A percentile compares a stretch with the other conserved stretches of the same genome.
Conservation (phyloP, 1,140 invertebrate genomes). For the Riptortus pedestris region DNA sequence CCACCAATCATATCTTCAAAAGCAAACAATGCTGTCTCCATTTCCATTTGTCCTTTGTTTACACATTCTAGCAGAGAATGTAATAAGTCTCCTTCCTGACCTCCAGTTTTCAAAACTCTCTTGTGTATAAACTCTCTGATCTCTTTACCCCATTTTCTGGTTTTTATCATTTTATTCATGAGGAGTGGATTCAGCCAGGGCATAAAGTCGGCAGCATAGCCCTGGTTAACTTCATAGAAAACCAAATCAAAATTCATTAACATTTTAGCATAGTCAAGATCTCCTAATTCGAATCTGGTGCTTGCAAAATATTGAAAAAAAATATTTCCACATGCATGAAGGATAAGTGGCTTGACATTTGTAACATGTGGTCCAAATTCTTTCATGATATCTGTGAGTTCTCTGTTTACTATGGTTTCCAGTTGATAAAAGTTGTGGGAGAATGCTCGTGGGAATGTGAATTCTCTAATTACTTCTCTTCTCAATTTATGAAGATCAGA, state of each 20-base stretch:
- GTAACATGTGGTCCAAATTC: constrained; percentile 33
- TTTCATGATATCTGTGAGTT: constrained; percentile 45
- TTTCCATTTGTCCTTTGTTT: constrained; percentile 52
- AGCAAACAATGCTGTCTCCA: constrained; percentile 44
- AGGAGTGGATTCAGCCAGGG: constrained; percentile 69
- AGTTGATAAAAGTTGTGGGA: constrained; percentile 57
- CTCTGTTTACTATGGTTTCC: constrained; percentile 49
- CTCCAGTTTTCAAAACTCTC: constrained; percentile 52
- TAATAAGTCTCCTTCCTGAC: constrained; percentile 50
- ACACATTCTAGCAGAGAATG: constrained; percentile 60
- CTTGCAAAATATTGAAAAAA: constrained; percentile 51
- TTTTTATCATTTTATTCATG: constrained; percentile 51
- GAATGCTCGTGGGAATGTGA: constrained; percentile 59
- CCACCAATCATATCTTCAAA: constrained; percentile 79
- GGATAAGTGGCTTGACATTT: constrained; percentile 33
- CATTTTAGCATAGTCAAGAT: constrained; percentile 53
- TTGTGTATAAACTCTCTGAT: constrained; percentile 66
- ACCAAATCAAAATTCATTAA: constrained; percentile 69
- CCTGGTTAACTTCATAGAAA: constrained; percentile 83
- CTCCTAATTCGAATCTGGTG: constrained; percentile 53
- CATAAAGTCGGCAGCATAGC: constrained; percentile 78
- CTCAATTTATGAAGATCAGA: constrained; percentile 66
- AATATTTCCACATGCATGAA: constrained; percentile 52
- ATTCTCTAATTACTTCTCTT: constrained; percentile 53
- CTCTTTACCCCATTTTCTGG: constrained; percentile 53